Evolutionary conservation across 2,888 invertebrate species (phyloP).

Genomic region (Trichopoda pennipes): DNA sequence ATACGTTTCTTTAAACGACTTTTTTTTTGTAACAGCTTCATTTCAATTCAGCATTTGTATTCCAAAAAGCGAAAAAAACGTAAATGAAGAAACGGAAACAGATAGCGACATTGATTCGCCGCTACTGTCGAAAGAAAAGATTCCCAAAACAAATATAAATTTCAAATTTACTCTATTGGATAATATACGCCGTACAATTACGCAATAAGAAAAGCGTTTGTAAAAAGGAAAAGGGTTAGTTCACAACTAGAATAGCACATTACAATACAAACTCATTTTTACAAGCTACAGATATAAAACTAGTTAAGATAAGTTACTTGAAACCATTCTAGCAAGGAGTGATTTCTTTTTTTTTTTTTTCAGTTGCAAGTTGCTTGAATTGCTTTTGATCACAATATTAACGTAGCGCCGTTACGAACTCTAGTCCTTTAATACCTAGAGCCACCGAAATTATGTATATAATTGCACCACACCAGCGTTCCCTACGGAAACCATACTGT

Average conservation of each 20-base stretch:
- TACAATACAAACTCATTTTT: constrained; percentile 20
- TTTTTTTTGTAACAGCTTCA: constrained; percentile 21
- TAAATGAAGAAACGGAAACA: constrained; percentile 71
- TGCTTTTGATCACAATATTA: no score
- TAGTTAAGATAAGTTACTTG: constrained; percentile 19
- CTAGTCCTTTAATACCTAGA: no score
- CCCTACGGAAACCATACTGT: no score
- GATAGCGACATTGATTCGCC: constrained; percentile 70
- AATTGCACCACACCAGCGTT: no score
- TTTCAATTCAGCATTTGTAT: constrained; percentile 10
- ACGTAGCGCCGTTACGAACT: no score
- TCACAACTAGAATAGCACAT: constrained; percentile 24
- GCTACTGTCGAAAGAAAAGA: constrained; percentile 61
- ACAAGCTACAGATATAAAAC: not conserved
- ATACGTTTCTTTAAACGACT: constrained; percentile 46
- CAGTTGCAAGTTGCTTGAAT: not conserved
- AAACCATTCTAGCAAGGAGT: constrained; percentile 3
- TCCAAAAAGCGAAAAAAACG: constrained; percentile 10
- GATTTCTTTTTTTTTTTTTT: not conserved
- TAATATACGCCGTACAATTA: constrained; percentile 24
- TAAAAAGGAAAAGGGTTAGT: constrained; percentile 56
- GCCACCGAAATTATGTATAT: no score
- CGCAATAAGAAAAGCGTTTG: constrained; percentile 6
- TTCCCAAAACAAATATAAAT: constrained; percentile 72
- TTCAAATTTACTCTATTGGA: constrained; percentile 58